Percentiles rank a stretch among this genome's conserved stretches.
phyloP scores from a whole-genome alignment of 2,797 vertebrate genomes.

The Platyrinchus mystaceus region DNA sequence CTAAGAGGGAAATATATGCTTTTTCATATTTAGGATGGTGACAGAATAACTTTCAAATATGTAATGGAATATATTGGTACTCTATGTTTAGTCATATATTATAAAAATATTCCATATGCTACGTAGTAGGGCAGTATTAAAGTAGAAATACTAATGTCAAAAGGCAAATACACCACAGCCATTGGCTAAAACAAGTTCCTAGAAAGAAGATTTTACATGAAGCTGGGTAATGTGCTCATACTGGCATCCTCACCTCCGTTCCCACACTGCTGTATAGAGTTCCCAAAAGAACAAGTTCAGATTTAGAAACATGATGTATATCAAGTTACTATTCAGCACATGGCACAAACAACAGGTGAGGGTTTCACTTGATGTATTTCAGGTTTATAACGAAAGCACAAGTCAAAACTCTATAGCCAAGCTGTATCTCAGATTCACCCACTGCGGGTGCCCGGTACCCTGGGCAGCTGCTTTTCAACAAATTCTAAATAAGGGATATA shows the following conservation, averaged over 20 bases:
- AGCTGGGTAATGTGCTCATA: rapidly evolving
- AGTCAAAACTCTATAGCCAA: neutral
- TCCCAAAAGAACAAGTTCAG: neutral
- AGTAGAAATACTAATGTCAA: neutral
- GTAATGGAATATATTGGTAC: neutral
- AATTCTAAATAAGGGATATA: neutral
- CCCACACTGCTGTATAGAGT: neutral
- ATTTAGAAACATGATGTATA: neutral
- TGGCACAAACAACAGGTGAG: neutral
- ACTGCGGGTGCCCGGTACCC: neutral
- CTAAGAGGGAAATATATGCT: neutral
- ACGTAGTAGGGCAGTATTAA: neutral
- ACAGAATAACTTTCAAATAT: neutral
- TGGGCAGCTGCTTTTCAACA: neutral
- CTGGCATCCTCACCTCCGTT: neutral
- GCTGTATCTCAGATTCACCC: neutral
- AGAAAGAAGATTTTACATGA: neutral
- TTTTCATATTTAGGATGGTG: neutral
- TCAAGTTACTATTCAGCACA: neutral
- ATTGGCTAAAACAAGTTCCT: neutral
- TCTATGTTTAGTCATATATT: neutral
- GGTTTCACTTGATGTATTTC: neutral
- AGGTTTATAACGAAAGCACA: neutral
- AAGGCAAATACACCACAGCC: neutral
- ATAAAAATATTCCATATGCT: neutral